A percentile compares a stretch with the other conserved stretches of the same genome.
Evolutionary conservation across 2,113 vertebrate genomes (phyloP).

Genomic region (Xiphorhynchus elegans): DNA sequence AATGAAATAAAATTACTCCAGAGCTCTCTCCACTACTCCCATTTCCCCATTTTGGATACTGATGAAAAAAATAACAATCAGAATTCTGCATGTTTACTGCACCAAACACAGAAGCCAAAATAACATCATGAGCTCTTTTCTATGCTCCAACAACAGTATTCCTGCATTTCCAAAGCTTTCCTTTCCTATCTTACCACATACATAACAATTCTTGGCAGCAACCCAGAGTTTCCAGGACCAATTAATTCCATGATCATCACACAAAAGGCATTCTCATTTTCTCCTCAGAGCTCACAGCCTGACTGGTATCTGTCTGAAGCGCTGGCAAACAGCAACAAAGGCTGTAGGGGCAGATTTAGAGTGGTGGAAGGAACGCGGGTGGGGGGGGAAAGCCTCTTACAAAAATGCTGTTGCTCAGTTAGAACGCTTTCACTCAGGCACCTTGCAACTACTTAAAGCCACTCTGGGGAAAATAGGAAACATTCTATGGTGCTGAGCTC

Average conservation of each 20-base stretch:
- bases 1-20: not conserved
- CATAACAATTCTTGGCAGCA: conserved; percentile 26
- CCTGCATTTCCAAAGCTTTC: conserved; percentile 19
- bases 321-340: conserved; percentile 3
- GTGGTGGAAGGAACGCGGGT: not conserved
- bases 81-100: not conserved
- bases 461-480: not conserved
- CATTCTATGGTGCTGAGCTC: not conserved
- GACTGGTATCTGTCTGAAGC: not conserved
- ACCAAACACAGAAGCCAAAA: not conserved
- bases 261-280: conserved; percentile 35
- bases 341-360: not conserved
- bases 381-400: not conserved
- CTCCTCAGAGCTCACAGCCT: not conserved
- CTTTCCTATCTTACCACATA: conserved; percentile 27
- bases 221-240: not conserved
- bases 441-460: not conserved
- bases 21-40: not conserved
- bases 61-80: not conserved
- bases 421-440: not conserved
- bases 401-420: not conserved
- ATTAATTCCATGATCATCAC: not conserved
- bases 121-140: not conserved
- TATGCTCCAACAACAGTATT: not conserved
- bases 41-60: not conserved